Conservation (phyloP, 2,888 invertebrate genomes). For the Philaethria dido region DNA sequence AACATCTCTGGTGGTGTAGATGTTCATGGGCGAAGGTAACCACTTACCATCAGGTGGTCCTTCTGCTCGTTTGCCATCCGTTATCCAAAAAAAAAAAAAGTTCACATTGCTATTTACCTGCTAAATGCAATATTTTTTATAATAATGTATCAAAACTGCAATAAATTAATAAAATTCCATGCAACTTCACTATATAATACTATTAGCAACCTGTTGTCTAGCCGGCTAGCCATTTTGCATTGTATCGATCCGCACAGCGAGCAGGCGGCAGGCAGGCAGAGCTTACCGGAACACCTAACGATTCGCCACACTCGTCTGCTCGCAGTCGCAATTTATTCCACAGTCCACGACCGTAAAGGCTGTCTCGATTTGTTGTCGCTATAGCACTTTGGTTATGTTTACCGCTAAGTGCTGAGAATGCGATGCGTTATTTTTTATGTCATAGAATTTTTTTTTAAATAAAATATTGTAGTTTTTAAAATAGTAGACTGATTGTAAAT, state of each 20-base stretch:
- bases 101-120: too few relatives aligned
- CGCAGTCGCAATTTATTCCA: conserved; percentile 29
- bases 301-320: conserved; percentile 22
- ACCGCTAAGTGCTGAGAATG: conserved; percentile 29
- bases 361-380: conserved; percentile 27
- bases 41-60: too few relatives aligned
- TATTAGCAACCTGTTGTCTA: conserved; percentile 12
- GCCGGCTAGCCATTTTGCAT: conserved; percentile 17
- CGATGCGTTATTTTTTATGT: neutral
- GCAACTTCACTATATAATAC: too few relatives aligned
- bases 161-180: too few relatives aligned
- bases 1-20: too few relatives aligned
- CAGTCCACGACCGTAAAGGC: conserved; percentile 35
- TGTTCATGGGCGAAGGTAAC: too few relatives aligned
- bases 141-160: too few relatives aligned
- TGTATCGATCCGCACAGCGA: neutral
- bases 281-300: conserved; percentile 1
- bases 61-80: too few relatives aligned
- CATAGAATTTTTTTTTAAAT: neutral
- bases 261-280: neutral
- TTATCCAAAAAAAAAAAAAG: too few relatives aligned
- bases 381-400: conserved; percentile 21
- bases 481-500: too few relatives aligned
- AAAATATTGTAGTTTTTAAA: too few relatives aligned
- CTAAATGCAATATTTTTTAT: too few relatives aligned